phyloP scores from a whole-genome alignment of 2,888 invertebrate species.

The Maniola hyperantus region DNA sequence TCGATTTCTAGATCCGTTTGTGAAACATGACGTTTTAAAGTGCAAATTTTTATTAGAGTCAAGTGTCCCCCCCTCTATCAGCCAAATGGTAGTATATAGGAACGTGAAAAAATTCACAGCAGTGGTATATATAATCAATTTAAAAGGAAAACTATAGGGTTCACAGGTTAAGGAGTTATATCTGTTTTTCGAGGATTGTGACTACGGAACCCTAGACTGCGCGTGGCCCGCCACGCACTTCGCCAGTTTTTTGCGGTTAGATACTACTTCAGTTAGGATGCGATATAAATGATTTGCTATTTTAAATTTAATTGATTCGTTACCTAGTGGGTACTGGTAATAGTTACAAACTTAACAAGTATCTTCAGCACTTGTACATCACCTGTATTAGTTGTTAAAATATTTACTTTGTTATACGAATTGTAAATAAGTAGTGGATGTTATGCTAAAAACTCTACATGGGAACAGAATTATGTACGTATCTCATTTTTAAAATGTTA shows the following conservation, averaged over 20 bases:
- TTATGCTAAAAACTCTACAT: background rate
- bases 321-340: background rate
- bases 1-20: too few relatives aligned
- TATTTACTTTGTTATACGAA: background rate
- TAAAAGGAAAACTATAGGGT: too few relatives aligned
- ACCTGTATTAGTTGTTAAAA: background rate
- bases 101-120: too few relatives aligned
- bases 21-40: too few relatives aligned
- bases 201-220: too few relatives aligned
- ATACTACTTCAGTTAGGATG: background rate
- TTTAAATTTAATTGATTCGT: background rate
- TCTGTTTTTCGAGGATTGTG: too few relatives aligned
- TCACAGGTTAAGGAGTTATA: too few relatives aligned
- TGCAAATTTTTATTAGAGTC: too few relatives aligned
- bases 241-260: slow-evolving; percentile 11
- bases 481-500: background rate
- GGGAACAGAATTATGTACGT: background rate
- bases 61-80: too few relatives aligned
- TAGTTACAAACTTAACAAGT: background rate
- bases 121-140: too few relatives aligned
- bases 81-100: too few relatives aligned
- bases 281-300: slow-evolving; percentile 3
- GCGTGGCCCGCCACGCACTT: too few relatives aligned
- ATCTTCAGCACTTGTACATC: background rate
- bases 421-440: background rate